Conservation (phyloP, 1,140 invertebrate genomes). For the Babylonia areolata region DNA sequence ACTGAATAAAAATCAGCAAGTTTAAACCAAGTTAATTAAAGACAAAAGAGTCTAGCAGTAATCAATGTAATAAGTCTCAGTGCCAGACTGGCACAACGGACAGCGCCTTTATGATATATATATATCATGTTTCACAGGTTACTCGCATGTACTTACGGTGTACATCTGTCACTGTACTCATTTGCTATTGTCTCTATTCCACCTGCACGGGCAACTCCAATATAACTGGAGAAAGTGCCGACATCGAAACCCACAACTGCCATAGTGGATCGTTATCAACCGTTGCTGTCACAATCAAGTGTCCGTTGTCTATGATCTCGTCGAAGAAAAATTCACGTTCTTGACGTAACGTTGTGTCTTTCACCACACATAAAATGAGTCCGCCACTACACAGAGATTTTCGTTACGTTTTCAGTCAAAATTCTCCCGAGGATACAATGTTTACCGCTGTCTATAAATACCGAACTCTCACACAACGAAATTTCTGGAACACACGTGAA, state of each 20-base stretch:
- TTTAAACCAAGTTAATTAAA: no score
- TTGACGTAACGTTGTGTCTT: neutral
- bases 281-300: neutral
- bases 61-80: no score
- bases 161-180: constrained; percentile 97
- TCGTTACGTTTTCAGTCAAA: neutral
- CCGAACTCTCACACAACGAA: constrained; percentile 33
- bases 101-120: no score
- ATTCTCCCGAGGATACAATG: neutral
- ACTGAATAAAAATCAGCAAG: no score
- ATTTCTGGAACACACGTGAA: constrained; percentile 59
- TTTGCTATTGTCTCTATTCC: constrained; percentile 99
- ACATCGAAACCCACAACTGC: constrained; percentile 98
- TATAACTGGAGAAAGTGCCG: constrained; percentile 96
- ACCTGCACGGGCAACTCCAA: constrained; percentile 96
- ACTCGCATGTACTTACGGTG: constrained; percentile 97
- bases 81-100: no score
- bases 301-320: neutral
- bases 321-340: neutral
- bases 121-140: no score
- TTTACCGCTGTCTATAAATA: neutral
- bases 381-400: neutral
- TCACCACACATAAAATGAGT: neutral
- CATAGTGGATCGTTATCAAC: constrained; percentile 54
- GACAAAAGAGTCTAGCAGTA: no score